phyloP scores from a whole-genome alignment of 2,888 invertebrate genomes.

The Anodontia alba region DNA sequence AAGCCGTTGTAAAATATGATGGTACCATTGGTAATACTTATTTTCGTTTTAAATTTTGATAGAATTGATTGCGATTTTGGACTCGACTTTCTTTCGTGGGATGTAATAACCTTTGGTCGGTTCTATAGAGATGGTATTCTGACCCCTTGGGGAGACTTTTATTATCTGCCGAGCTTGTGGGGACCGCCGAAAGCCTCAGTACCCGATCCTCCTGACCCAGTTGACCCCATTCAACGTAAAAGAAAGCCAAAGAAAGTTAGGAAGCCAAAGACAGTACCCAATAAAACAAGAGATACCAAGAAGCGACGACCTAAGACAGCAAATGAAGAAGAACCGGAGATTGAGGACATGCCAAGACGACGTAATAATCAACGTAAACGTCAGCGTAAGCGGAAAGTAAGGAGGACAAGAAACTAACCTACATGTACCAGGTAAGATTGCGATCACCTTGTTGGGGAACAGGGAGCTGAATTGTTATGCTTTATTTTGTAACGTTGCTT shows the following conservation, averaged over 20 bases:
- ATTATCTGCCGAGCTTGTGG: neutral
- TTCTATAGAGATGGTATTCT: neutral
- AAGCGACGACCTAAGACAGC: neutral
- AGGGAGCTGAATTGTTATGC: no score
- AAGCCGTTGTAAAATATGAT: no score
- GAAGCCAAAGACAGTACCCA: neutral
- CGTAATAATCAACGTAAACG: neutral
- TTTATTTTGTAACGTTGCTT: no score
- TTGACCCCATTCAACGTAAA: neutral
- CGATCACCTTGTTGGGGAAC: no score
- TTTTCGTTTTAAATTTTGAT: no score
- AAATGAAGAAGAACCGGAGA: neutral
- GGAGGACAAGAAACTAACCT: no score
- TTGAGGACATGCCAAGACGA: neutral
- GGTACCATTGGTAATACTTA: no score
- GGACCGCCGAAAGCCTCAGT: neutral
- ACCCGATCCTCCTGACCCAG: neutral
- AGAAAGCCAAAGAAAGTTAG: neutral
- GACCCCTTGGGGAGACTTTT: neutral
- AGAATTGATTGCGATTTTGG: no score
- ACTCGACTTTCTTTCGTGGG: neutral
- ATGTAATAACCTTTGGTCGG: neutral
- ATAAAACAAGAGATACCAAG: neutral
- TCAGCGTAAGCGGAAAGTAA: neutral
- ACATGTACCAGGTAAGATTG: no score